phyloP scores from a whole-genome alignment of 2,113 vertebrate species.

The Rattus norvegicus region DNA sequence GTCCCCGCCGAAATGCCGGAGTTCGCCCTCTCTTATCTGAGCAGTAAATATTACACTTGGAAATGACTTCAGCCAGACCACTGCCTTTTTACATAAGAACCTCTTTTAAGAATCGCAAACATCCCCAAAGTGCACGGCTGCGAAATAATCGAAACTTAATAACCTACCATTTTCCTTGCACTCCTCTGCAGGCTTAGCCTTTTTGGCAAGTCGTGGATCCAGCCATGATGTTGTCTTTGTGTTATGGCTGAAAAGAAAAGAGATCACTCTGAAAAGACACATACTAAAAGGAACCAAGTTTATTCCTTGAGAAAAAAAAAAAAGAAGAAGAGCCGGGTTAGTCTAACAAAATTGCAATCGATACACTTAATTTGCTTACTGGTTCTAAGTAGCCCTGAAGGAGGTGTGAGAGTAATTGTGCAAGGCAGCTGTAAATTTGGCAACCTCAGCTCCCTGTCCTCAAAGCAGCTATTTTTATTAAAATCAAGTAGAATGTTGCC shows the following conservation, averaged over 20 bases:
- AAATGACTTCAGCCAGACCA: constrained; percentile 46
- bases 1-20: constrained; percentile 80
- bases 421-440: constrained; percentile 92
- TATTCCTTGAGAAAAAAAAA: constrained; percentile 86
- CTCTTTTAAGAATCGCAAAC: constrained; percentile 76
- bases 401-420: constrained; percentile 89
- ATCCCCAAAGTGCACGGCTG: constrained; percentile 74
- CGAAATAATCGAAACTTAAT: constrained; percentile 84
- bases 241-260: constrained; percentile 98
- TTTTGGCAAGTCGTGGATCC: constrained; percentile 99
- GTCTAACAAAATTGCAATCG: constrained; percentile 93
- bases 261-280: constrained; percentile 91
- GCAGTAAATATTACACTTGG: constrained; percentile 82
- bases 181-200: constrained; percentile 99
- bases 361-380: constrained; percentile 98
- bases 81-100: constrained; percentile 75
- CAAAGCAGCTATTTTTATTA: constrained; percentile 93
- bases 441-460: constrained; percentile 90
- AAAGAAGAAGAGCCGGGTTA: constrained; percentile 80
- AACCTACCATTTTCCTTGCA: constrained; percentile 99
- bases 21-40: constrained; percentile 82
- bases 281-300: constrained; percentile 89
- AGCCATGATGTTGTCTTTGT: constrained; percentile 99
- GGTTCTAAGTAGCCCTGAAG: constrained; percentile 93
- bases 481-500: constrained; percentile 91